Evolutionary conservation across 2,888 invertebrate genomes (phyloP).

Genomic region (Mongoloraphidia duomilia): DNA sequence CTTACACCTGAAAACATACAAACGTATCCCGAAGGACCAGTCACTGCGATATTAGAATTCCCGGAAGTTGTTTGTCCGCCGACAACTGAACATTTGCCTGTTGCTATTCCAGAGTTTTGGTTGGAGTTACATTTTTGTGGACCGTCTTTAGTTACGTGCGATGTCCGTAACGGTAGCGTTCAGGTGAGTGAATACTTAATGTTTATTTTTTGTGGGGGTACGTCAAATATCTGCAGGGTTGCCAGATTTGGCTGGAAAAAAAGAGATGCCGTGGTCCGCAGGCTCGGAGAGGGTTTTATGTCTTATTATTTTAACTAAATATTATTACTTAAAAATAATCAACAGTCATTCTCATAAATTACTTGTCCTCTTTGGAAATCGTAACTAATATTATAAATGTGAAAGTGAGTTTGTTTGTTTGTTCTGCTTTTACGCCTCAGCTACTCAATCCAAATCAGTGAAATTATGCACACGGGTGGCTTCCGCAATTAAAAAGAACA

Average conservation of each 20-base stretch:
- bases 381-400: too few species aligned
- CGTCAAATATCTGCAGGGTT: too few species aligned
- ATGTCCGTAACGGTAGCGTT: constrained; percentile 35
- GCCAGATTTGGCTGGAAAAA: neutral
- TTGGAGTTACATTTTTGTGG: constrained; percentile 70
- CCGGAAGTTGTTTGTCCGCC: constrained; percentile 56
- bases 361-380: too few species aligned
- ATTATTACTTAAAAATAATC: neutral
- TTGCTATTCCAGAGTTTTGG: constrained; percentile 52
- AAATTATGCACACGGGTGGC: too few species aligned
- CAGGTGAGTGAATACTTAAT: constrained; percentile 26
- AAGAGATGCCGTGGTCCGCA: too few species aligned
- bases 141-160: constrained; percentile 55
- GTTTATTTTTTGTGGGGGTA: neutral
- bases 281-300: neutral
- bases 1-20: constrained; percentile 62
- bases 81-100: constrained; percentile 35
- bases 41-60: constrained; percentile 61
- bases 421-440: too few species aligned
- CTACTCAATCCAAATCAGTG: too few species aligned
- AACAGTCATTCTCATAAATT: neutral
- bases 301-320: neutral
- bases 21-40: constrained; percentile 64
- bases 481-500: too few species aligned
- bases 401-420: too few species aligned